Percentiles rank a stretch among this genome's conserved stretches.
phyloP scores from a whole-genome alignment of 2,888 invertebrate genomes.

The Bedellia somnulentella region DNA sequence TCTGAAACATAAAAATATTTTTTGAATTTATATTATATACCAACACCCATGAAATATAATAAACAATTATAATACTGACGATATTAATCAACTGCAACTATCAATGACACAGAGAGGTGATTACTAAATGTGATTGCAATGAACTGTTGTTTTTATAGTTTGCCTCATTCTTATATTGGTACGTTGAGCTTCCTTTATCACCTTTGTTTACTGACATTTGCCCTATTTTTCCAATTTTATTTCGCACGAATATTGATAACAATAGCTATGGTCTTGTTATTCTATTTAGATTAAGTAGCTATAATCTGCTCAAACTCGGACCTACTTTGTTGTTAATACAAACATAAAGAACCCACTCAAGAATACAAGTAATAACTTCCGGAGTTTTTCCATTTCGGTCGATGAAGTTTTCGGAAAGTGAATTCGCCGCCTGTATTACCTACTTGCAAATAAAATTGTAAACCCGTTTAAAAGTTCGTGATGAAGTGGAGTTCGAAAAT shows the following conservation, averaged over 20 bases:
- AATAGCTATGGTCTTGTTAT: too few species aligned
- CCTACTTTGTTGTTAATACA: too few species aligned
- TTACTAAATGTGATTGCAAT: background rate
- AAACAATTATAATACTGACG: too few species aligned
- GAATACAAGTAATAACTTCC: too few species aligned
- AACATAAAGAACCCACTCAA: too few species aligned
- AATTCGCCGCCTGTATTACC: conserved; percentile 19
- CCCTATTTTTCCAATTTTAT: background rate
- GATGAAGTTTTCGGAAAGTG: too few species aligned
- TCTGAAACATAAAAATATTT: conserved; percentile 2
- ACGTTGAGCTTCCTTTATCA: background rate
- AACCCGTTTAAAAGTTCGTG: conserved; percentile 49
- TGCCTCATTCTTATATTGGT: background rate
- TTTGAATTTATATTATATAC: background rate
- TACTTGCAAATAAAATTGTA: conserved; percentile 44
- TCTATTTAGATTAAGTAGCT: too few species aligned
- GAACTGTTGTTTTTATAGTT: background rate
- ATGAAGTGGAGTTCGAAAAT: conserved; percentile 58
- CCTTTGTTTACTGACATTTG: background rate
- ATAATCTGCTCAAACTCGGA: too few species aligned
- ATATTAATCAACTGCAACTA: too few species aligned
- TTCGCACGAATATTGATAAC: background rate
- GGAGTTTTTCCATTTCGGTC: too few species aligned
- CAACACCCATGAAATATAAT: too few species aligned
- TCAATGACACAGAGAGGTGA: too few species aligned